Base-by-base conservation (phyloP, 2,888 invertebrate genomes). In the Sinotaia quadrata region DNA sequence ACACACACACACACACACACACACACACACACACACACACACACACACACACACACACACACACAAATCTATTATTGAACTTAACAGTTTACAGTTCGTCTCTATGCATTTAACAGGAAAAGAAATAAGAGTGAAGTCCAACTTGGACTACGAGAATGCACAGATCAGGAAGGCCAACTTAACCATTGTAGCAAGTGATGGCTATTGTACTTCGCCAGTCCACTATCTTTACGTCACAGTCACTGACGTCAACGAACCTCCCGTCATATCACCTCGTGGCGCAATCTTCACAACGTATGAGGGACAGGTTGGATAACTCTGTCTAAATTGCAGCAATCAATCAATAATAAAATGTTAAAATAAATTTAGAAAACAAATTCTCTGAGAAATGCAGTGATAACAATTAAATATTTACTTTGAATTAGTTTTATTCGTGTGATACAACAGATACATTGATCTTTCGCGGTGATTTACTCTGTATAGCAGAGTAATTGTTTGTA, bases 221-320 rank as follows among this genome's bases (percentile, higher is more conserved):
- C 44, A 27, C n/a, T 41, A 44, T 4, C 3, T 65, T 3, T 24
- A 27, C 56, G 65, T 65, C 47, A 56, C 33, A 4, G 56, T 65
- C 33, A 65, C 65, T 56, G 65, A 65, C 56, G 56, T 65, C 56
- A 65, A 65, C 47, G 65, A 65, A 27, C 15, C 41, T 2, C 56
- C 56, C 0, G 44, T 37, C 41, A 15, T 65, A 4, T 18, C 41
- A 3, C 65, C 65, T 0, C 18, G 44, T 15, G 33, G 56, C 56
- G 33, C 29, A 0, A 24, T 24, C 21, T 56, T 44, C 47, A 21
- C 12, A 2, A 36, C 41, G 2, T 65, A 65, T n/a, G 65, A 65
- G 31, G 65, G 65, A 1, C 21, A 27, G 44, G 65, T 65, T 18
- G n/a, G n/a, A n/a, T n/a, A n/a, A n/a, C n/a, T n/a, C n/a, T n/a